Evolutionary conservation across 2,113 vertebrate genomes (phyloP), one percentile per base, ranked within the genome.

Genomic region (Panthera tigris): DNA sequence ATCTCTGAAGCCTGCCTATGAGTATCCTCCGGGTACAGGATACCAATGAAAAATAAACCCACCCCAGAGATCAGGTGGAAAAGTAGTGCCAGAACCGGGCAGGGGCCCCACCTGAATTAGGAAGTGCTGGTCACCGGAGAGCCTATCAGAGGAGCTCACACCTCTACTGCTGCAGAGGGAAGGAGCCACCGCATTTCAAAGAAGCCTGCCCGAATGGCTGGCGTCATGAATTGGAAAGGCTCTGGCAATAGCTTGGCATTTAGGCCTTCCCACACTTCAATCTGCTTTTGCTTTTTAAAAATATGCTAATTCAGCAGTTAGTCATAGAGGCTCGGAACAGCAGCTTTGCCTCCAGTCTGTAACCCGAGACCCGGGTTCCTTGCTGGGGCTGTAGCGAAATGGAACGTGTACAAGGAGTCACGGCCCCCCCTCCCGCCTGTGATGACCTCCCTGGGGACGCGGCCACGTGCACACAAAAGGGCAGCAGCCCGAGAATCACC

Each of bases 371-470:
- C 14, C 48, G 45, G 55, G 27, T 41, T 31, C 21, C 63, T 57
- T 74, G 3, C 15, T 41, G 4, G 27, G 41, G 31, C 5, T 3
- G 0, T 25, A 12, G 25, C 48, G 21, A 93, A 55, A 50, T 33
- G 33, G 10, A 4, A 0, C 7, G 33, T 31, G 9, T 36, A 21
- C 13, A 0, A 12, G 41, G 71, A 89, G 48, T 52, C 15, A 25
- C 0, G 3, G 57, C 21, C 8, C 12, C 15, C 14, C 39, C 27
- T 21, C 19, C 9, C 66, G 15, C 48, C 9, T 4, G 7, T 2
- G n/a, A 71, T 18, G 7, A 41, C 27, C 7, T 48, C 41, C 21
- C 84, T 21, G 2, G 0, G 3, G 50, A 41, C 9, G 0, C 0
- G 2, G 86, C 81, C 39, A 41, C 33, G 15, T 13, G 25, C 25